These are phyloP conservation scores for Heliocidaris tuberculata DNA, from an alignment of 35 echinoderm and acorn worm genomes.

Conservation along the genomic window DNA sequence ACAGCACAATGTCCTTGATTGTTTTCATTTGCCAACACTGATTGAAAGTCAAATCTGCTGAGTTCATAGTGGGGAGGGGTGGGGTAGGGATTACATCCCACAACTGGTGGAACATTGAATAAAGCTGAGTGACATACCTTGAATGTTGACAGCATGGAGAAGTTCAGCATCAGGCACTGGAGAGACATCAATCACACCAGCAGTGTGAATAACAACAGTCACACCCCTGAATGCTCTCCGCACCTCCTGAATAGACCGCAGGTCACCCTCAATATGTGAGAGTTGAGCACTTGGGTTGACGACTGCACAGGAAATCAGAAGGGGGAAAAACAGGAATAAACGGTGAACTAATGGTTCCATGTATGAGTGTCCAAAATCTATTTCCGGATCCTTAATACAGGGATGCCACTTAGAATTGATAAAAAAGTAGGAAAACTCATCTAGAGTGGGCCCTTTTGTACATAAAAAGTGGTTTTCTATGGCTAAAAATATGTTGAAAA, in stretches of 20 bases:
- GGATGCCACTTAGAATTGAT: too few species aligned
- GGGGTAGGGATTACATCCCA: not conserved
- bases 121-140: not conserved
- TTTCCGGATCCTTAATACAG: too few species aligned
- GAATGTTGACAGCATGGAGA: constrained; percentile 15
- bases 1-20: too few species aligned
- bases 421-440: too few species aligned
- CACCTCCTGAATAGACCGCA: constrained; percentile 26
- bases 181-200: constrained; percentile 36
- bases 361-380: too few species aligned
- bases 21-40: not conserved
- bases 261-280: not conserved
- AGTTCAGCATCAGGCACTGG: not conserved
- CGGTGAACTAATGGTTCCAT: not conserved
- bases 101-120: not conserved
- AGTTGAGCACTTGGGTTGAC: not conserved
- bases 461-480: too few species aligned
- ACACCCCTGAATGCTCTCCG: constrained; percentile 19
- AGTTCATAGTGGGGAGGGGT: not conserved
- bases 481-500: too few species aligned
- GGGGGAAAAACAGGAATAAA: not conserved
- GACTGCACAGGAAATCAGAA: not conserved
- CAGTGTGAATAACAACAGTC: constrained; percentile 53
- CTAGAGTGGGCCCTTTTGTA: too few species aligned
- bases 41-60: not conserved